phyloP scores from a whole-genome alignment of 2,888 invertebrate species.

The Diloba caeruleocephala region DNA sequence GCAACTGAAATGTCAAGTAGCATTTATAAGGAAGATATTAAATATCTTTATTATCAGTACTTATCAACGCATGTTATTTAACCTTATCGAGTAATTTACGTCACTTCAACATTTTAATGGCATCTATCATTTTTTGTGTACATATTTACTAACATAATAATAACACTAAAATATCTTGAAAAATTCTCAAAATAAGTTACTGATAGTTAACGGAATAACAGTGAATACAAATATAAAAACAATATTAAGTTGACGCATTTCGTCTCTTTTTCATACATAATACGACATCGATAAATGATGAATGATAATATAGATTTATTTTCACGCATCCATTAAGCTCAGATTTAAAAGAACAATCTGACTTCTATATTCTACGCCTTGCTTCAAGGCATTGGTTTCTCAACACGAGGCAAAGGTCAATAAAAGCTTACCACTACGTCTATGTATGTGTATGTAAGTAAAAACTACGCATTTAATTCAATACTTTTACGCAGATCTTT shows the following conservation, averaged over 20 bases:
- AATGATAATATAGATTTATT: too few species aligned
- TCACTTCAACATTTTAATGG: conserved; percentile 5
- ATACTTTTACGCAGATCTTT: conserved; percentile 81
- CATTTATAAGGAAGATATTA: conserved; percentile 5
- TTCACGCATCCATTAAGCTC: too few species aligned
- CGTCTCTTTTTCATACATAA: too few species aligned
- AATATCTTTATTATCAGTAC: conserved; percentile 16
- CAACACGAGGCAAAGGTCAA: conserved; percentile 5
- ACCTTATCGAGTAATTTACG: conserved; percentile 20
- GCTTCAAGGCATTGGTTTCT: conserved; percentile 7
- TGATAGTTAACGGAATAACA: conserved; percentile 1
- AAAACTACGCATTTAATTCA: conserved; percentile 45
- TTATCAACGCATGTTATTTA: conserved; percentile 21
- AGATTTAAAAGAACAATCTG: conserved; percentile 10
- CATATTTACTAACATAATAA: background rate
- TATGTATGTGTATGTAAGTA: conserved; percentile 1
- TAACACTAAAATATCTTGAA: too few species aligned
- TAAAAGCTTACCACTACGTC: conserved; percentile 5
- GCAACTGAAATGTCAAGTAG: background rate
- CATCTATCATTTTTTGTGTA: background rate
- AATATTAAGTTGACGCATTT: too few species aligned
- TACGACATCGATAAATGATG: too few species aligned
- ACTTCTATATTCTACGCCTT: conserved; percentile 14
- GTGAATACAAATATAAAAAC: background rate
- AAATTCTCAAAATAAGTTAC: conserved; percentile 5